A percentile compares a stretch with the other conserved stretches of the same genome.
Evolutionary conservation across 2,113 vertebrate genomes (phyloP).

Genomic region (Bambusicola thoracicus): DNA sequence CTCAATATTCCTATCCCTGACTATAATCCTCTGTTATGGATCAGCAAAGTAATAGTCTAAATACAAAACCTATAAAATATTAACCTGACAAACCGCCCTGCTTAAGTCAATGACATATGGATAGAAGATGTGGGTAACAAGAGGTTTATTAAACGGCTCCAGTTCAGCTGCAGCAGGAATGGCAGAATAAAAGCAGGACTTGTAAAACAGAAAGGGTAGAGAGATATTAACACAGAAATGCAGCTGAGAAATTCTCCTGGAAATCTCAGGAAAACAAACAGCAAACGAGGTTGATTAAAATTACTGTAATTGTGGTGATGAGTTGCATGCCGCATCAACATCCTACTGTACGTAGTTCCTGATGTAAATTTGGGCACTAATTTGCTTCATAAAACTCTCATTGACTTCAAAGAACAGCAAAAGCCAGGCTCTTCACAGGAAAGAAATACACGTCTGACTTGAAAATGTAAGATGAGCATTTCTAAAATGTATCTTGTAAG

Average conservation of each 20-base stretch:
- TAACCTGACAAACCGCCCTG: constrained; percentile 39
- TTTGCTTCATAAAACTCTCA: constrained; percentile 6
- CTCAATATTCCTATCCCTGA: constrained; percentile 5
- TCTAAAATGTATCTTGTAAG: background rate
- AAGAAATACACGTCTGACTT: background rate
- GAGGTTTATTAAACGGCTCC: constrained; percentile 48
- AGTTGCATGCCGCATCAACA: constrained; percentile 15
- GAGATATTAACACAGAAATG: constrained; percentile 27
- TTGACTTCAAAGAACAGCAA: constrained; percentile 23
- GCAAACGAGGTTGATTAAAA: constrained; percentile 61
- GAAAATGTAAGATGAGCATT: background rate
- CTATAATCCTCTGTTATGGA: constrained; percentile 10
- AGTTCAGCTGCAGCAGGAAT: background rate
- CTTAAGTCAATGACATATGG: constrained; percentile 46
- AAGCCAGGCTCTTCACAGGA: background rate
- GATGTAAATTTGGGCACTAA: constrained; percentile 49
- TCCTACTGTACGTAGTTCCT: background rate
- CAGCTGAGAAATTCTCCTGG: constrained; percentile 21
- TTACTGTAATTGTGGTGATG: constrained; percentile 55
- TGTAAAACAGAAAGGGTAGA: constrained; percentile 17
- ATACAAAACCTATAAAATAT: constrained; percentile 51
- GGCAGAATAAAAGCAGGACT: constrained; percentile 25
- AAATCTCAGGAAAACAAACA: constrained; percentile 24
- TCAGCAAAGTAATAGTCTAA: constrained; percentile 44
- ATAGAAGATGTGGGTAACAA: constrained; percentile 50